These are phyloP conservation scores for Tursiops truncatus DNA, from an alignment of 2,113 vertebrate genomes.

Conservation along the genomic window DNA sequence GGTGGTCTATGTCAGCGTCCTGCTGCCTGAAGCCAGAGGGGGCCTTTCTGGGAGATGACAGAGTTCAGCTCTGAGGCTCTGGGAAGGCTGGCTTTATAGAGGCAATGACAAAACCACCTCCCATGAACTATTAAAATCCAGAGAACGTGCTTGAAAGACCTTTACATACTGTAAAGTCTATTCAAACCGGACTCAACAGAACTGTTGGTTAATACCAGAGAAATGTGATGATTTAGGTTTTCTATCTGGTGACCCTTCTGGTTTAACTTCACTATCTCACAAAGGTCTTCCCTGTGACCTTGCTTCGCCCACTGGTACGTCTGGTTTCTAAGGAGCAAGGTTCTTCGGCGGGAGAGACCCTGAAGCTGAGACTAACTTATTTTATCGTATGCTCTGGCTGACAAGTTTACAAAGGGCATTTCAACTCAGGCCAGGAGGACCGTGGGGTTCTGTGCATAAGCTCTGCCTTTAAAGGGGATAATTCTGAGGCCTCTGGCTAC, in stretches of 20 bases:
- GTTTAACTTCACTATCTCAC: neutral
- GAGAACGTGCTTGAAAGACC: neutral
- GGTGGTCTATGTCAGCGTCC: rapidly evolving
- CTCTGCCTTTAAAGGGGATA: conserved; percentile 55
- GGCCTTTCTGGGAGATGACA: neutral
- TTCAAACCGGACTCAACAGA: rapidly evolving
- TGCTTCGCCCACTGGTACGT: neutral
- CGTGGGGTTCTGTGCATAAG: conserved; percentile 65
- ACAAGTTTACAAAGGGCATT: conserved; percentile 75
- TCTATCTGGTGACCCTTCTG: neutral
- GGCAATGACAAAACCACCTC: neutral
- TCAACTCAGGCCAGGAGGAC: conserved; percentile 69
- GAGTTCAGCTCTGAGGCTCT: neutral
- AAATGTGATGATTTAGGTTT: neutral
- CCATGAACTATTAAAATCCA: neutral
- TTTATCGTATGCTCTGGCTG: conserved; percentile 61
- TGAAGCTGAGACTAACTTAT: conserved; percentile 40
- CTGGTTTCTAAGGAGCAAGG: conserved; percentile 63
- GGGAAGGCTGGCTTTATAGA: rapidly evolving
- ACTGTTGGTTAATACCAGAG: neutral
- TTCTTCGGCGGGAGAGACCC: neutral
- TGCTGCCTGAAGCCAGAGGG: rapidly evolving
- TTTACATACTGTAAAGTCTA: rapidly evolving
- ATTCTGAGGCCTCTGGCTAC: conserved; percentile 72
- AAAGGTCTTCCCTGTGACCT: conserved; percentile 56